Conservation (phyloP, 2,797 vertebrate species). For the Labeo calbasu region DNA sequence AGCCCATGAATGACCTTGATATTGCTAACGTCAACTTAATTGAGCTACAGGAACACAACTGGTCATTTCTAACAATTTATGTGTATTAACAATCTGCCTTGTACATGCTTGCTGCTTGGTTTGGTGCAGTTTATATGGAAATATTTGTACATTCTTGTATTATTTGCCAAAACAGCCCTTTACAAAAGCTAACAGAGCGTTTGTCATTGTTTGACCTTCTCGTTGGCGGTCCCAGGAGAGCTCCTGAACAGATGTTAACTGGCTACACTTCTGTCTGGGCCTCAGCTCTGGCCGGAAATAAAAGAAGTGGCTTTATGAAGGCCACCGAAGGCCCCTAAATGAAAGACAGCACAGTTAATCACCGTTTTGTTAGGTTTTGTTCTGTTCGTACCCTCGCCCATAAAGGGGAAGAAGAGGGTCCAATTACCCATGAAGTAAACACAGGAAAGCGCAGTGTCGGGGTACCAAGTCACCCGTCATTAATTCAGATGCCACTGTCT, state of each 20-base stretch:
- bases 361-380: conserved; percentile 34
- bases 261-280: conserved; percentile 46
- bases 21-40: not conserved
- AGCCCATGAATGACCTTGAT: not conserved
- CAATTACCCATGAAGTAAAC: conserved; percentile 48
- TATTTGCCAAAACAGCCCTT: conserved; percentile 39
- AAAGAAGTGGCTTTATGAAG: conserved; percentile 36
- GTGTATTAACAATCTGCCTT: conserved; percentile 12
- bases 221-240: conserved; percentile 38
- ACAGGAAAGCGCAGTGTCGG: conserved; percentile 30
- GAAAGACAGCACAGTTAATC: conserved; percentile 30
- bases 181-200: conserved; percentile 35
- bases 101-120: conserved; percentile 8
- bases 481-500: conserved; percentile 59
- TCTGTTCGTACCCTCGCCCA: conserved; percentile 1
- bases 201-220: conserved; percentile 60
- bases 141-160: conserved; percentile 38
- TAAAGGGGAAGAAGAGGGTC: conserved; percentile 37
- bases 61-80: not conserved
- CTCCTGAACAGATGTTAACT: conserved; percentile 53
- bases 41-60: not conserved
- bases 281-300: conserved; percentile 32
- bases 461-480: conserved; percentile 62
- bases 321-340: conserved; percentile 20
- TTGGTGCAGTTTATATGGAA: conserved; percentile 17